phyloP scores from a whole-genome alignment of 2,888 invertebrate species.

The Drosophila subquinaria region DNA sequence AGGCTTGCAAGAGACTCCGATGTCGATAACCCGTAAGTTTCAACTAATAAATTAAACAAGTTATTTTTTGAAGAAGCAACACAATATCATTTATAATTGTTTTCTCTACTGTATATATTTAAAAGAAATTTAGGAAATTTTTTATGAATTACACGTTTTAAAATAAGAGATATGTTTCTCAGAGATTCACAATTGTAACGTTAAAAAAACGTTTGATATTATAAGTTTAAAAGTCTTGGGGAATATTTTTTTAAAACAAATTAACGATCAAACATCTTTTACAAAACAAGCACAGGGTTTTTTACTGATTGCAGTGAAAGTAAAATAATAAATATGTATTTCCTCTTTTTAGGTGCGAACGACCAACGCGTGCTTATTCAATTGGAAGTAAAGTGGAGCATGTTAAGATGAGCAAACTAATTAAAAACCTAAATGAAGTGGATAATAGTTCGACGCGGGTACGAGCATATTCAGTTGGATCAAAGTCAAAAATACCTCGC shows the following conservation, averaged over 20 bases:
- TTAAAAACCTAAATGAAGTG: slow-evolving; percentile 85
- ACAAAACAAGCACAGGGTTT: too few relatives aligned
- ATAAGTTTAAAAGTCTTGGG: too few relatives aligned
- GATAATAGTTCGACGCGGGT: slow-evolving; percentile 87
- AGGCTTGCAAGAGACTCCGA: slow-evolving; percentile 52
- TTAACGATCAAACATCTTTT: too few relatives aligned
- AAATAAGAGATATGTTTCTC: too few relatives aligned
- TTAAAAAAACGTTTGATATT: too few relatives aligned
- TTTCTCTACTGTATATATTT: too few relatives aligned
- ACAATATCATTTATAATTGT: too few relatives aligned
- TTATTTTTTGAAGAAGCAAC: neutral
- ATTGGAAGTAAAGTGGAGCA: slow-evolving; percentile 93
- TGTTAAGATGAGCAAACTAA: slow-evolving; percentile 87
- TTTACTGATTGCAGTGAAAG: too few relatives aligned
- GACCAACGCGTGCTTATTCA: slow-evolving; percentile 93
- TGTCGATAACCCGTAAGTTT: slow-evolving; percentile 65
- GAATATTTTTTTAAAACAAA: too few relatives aligned
- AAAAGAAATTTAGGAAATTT: too few relatives aligned
- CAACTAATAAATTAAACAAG: neutral
- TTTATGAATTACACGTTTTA: too few relatives aligned
- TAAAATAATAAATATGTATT: neutral
- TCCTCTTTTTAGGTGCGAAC: slow-evolving; percentile 74
- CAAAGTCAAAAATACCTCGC: slow-evolving; percentile 87
- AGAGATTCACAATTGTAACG: too few relatives aligned
- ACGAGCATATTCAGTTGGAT: slow-evolving; percentile 92